phyloP scores from a whole-genome alignment of 2,888 invertebrate species.

The Lasiommata megera region DNA sequence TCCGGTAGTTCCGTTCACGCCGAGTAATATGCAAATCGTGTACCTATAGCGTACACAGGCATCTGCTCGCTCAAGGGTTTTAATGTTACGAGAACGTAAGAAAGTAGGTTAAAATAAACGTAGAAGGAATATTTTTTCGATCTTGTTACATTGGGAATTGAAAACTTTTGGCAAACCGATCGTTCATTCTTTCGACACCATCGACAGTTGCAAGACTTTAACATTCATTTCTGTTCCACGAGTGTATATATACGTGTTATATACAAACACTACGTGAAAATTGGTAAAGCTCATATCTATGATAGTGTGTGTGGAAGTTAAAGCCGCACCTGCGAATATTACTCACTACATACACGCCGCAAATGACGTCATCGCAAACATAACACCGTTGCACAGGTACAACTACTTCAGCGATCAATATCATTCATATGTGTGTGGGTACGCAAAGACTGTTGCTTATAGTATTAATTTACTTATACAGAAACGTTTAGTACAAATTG shows the following conservation, averaged over 20 bases:
- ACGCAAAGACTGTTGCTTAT: not conserved
- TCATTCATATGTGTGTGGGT: not conserved
- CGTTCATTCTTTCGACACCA: not conserved
- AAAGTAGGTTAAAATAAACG: conserved; percentile 16
- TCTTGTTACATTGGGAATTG: conserved; percentile 12
- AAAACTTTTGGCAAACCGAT: conserved; percentile 3
- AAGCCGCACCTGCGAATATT: not conserved
- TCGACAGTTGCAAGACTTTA: not conserved
- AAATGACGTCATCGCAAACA: not conserved
- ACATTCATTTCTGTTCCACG: not conserved
- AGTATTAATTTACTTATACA: too few relatives aligned
- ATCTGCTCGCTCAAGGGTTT: conserved; percentile 13
- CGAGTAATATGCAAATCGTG: conserved; percentile 22
- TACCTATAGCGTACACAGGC: conserved; percentile 2
- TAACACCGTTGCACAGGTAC: not conserved
- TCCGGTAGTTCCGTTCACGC: conserved; percentile 18
- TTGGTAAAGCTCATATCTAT: not conserved
- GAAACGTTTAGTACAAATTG: too few relatives aligned
- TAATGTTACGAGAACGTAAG: conserved; percentile 13
- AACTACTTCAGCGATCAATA: not conserved
- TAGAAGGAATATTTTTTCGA: conserved; percentile 1
- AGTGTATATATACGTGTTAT: not conserved
- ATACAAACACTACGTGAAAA: not conserved
- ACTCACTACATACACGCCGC: not conserved
- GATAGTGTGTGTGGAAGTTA: not conserved